Percentiles rank a stretch among this genome's conserved stretches.
Conservation (phyloP, 2,113 vertebrate genomes). For the Elachura formosa region DNA sequence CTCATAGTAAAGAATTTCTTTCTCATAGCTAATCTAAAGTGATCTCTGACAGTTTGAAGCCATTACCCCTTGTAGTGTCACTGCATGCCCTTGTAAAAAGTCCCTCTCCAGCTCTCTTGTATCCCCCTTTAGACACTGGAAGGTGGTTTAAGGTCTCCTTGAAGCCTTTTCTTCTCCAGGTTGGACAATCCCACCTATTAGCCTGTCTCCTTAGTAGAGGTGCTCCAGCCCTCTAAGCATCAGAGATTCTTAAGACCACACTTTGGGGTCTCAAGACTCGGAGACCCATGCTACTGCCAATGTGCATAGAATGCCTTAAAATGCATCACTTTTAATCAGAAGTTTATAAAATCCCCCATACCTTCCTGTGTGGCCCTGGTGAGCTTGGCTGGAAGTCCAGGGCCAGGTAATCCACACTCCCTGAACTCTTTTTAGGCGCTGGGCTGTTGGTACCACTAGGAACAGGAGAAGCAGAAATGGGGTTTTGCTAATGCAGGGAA, state of each 20-base stretch:
- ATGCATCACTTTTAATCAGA: not conserved
- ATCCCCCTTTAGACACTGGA: not conserved
- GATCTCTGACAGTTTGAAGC: not conserved
- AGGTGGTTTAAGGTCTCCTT: not conserved
- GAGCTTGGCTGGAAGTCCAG: slow-evolving; percentile 94
- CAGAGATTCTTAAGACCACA: not conserved
- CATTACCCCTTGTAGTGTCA: not conserved
- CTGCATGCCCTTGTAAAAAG: not conserved
- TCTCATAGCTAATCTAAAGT: not conserved
- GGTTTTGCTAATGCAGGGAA: slow-evolving; percentile 85
- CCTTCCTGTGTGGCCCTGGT: slow-evolving; percentile 93
- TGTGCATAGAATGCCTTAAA: not conserved
- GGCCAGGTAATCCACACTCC: slow-evolving; percentile 93
- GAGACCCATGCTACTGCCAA: not conserved
- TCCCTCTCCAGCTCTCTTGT: not conserved
- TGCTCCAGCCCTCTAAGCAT: not conserved
- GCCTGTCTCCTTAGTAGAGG: not conserved
- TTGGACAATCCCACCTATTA: not conserved
- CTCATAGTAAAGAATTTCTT: not conserved
- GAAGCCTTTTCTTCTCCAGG: not conserved
- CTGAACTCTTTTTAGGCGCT: slow-evolving; percentile 87
- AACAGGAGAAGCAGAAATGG: slow-evolving; percentile 92
- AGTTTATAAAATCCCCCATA: slow-evolving; percentile 17
- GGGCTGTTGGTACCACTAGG: slow-evolving; percentile 94
- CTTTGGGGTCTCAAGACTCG: too few species aligned